Evolutionary conservation across 2,113 vertebrate genomes (phyloP).

Genomic region (Tachysurus fulvidraco): DNA sequence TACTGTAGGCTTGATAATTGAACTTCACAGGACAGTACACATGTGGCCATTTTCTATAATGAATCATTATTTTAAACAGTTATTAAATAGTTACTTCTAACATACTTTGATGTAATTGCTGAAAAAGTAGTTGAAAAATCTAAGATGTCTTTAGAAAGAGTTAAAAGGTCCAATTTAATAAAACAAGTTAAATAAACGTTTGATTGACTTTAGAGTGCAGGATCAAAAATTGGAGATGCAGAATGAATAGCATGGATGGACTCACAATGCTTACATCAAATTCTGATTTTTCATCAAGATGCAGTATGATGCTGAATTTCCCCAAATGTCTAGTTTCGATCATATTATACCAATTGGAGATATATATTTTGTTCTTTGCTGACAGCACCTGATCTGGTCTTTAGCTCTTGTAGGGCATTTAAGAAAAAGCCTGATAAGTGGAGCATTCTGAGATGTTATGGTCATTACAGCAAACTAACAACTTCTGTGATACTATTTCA

Average conservation of each 20-base stretch:
- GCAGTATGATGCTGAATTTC: not conserved
- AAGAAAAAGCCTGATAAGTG: not conserved
- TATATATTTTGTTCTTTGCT: not conserved
- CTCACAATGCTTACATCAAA: not conserved
- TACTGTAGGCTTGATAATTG: not conserved
- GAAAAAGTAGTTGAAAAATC: not conserved
- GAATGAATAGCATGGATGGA: not conserved
- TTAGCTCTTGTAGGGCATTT: not conserved
- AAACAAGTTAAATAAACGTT: not conserved
- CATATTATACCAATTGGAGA: not conserved
- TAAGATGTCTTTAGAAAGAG: not conserved
- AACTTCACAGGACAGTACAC: not conserved
- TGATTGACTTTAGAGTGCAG: not conserved
- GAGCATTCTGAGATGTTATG: not conserved
- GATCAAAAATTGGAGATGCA: not conserved
- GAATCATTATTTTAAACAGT: not conserved
- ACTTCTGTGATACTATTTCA: not conserved
- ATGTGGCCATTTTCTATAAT: conserved; percentile 16
- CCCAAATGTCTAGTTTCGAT: not conserved
- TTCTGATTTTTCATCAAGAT: not conserved
- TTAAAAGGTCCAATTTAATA: not conserved
- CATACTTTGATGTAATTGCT: not conserved
- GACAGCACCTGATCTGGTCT: not conserved
- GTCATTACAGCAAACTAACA: not conserved
- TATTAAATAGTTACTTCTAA: not conserved